These are phyloP conservation scores for Acrocephalus kingi DNA, from an alignment of 2,113 vertebrate species.

Conservation along the genomic window DNA sequence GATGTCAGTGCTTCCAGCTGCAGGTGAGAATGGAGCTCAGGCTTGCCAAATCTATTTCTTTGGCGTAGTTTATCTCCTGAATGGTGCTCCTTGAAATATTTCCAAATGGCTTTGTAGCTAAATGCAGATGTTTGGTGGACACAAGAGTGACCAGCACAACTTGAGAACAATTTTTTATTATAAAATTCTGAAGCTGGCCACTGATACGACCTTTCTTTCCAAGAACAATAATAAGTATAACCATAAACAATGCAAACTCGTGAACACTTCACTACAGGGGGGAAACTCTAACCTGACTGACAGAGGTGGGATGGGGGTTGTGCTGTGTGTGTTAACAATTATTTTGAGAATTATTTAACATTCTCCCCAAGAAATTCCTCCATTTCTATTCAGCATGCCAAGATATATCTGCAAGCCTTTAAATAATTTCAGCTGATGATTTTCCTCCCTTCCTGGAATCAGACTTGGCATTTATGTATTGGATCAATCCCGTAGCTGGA, in stretches of 20 bases:
- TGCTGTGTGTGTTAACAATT: slow-evolving; percentile 2
- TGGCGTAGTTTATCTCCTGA: not conserved
- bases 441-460: slow-evolving; percentile 42
- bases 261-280: not conserved
- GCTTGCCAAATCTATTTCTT: not conserved
- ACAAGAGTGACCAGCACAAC: not conserved
- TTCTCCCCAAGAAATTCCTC: not conserved
- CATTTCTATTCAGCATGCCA: slow-evolving; percentile 2
- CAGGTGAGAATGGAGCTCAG: not conserved
- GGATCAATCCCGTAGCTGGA: slow-evolving; percentile 1
- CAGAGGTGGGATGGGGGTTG: not conserved
- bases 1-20: not conserved
- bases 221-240: not conserved
- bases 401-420: slow-evolving; percentile 34
- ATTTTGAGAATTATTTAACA: not conserved
- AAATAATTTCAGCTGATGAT: slow-evolving; percentile 40
- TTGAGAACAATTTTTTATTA: not conserved
- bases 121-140: not conserved
- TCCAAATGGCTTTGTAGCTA: not conserved
- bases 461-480: not conserved
- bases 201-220: not conserved
- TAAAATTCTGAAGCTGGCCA: not conserved
- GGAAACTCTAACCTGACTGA: not conserved
- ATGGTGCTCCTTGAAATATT: not conserved
- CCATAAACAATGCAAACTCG: not conserved